Evolutionary conservation across 30 jellyfish, hydroid and myxozoan genomes (phyloP), one percentile per base, ranked within the genome.

Genomic region (Hydra vulgaris): DNA sequence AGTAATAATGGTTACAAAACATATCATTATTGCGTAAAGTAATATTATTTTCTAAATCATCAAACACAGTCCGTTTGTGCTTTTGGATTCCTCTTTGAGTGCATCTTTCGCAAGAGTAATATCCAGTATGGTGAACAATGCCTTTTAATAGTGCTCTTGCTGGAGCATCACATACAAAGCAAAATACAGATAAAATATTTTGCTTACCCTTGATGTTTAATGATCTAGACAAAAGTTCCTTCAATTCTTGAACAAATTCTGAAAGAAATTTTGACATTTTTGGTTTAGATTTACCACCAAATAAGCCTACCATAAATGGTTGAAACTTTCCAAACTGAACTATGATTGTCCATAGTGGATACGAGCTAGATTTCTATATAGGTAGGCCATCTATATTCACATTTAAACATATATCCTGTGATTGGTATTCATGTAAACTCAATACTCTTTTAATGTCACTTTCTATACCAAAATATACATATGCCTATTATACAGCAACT

Each of bases 111-210:
- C 87, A 80, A 70, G 87, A 80, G 52, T 80, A 66, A 56, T 80
- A 80, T 26, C 87, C 87, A 66, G 84, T 80, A 54, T 80, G 87
- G 68, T 80, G 26, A 25, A 56, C 66, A 70, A 70, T 80, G 76
- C 87, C 68, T 68, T 74, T 83, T 17, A 83, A 23, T 74, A 83
- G 78, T 18, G 91, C 85, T 27, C 91, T 71, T 18, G 87, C 88
- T n/a, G 91, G 91, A 19, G 91, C 87, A 83, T 83, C 91, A 76
- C 91, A 83, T n/a, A 23, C 52, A 61, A 84, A 68, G 26, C 74
- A 54, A 17, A 24, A 20, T 25, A 71, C 68, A 25, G 75, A 69
- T 23, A 84, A 76, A 19, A 67, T 52, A 54, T 19, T 17, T n/a
- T 25, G 56, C 1, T 23, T 53, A 75, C 56, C 83, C 15, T 25